Evolutionary conservation across 1,140 invertebrate species (phyloP).

Genomic region (Caerostris darwini): DNA sequence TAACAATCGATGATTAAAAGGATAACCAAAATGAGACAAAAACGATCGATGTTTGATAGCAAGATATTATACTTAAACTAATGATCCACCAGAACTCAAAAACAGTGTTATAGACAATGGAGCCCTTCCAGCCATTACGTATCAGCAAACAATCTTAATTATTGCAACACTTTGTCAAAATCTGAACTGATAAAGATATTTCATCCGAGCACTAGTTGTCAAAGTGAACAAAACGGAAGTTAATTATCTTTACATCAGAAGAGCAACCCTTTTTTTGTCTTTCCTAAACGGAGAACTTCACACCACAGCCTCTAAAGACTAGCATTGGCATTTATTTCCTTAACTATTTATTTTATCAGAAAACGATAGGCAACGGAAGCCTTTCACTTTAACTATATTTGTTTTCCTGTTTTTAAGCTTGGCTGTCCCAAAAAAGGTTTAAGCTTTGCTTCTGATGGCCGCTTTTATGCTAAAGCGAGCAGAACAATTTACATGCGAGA

Average conservation of each 20-base stretch:
- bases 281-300: not conserved
- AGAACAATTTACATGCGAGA: not conserved
- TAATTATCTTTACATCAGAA: slow-evolving; percentile 19
- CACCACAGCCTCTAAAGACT: not conserved
- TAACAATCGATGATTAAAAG: too few species aligned
- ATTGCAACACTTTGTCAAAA: not conserved
- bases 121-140: not conserved
- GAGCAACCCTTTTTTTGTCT: not conserved
- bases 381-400: not conserved
- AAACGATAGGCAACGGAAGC: not conserved
- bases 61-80: not conserved
- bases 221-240: not conserved
- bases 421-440: not conserved
- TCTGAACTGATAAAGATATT: not conserved
- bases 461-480: slow-evolving; percentile 14
- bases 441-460: not conserved
- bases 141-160: slow-evolving; percentile 24
- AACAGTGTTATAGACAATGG: not conserved
- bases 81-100: not conserved
- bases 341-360: too few species aligned
- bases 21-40: too few species aligned
- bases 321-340: not conserved
- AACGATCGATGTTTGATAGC: too few species aligned
- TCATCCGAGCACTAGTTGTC: not conserved
- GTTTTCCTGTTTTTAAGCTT: not conserved